Evolutionary conservation across 2,797 vertebrate species (phyloP).

Genomic region (Dallia pectoralis): DNA sequence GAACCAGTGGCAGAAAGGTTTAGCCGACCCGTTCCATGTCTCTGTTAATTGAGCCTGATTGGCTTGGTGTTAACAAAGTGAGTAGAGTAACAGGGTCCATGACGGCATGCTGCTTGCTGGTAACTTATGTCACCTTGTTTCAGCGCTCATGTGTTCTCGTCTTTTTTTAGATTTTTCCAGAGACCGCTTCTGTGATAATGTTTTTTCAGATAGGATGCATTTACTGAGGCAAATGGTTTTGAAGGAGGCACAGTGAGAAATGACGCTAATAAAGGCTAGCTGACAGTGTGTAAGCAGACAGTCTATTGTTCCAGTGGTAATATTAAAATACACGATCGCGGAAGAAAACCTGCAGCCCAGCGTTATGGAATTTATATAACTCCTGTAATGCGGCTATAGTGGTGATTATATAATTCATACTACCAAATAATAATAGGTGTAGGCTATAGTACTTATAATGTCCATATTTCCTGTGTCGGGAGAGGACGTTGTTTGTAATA

Average conservation of each 20-base stretch:
- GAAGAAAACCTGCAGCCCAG: constrained; percentile 28
- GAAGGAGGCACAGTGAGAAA: constrained; percentile 20
- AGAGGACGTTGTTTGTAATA: neutral
- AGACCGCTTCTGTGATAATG: constrained; percentile 46
- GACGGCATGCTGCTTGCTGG: constrained; percentile 35
- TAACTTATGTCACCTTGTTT: constrained; percentile 7
- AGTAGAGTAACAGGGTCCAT: constrained; percentile 20
- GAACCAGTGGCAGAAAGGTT: constrained; percentile 26
- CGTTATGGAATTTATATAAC: constrained; percentile 41
- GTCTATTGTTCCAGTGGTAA: constrained; percentile 37
- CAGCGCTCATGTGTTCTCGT: constrained; percentile 34
- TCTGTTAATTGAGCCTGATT: constrained; percentile 54
- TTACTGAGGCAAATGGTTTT: constrained; percentile 49
- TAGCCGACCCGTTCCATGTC: constrained; percentile 40
- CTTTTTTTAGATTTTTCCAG: constrained; percentile 23
- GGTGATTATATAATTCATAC: neutral
- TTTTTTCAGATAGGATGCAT: constrained; percentile 31
- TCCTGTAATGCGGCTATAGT: neutral
- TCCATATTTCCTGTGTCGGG: neutral
- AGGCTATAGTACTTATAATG: neutral
- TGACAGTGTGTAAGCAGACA: constrained; percentile 20
- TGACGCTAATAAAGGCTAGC: constrained; percentile 32
- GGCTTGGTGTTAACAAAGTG: constrained; percentile 43
- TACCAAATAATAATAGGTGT: no score
- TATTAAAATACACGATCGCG: constrained; percentile 10